phyloP scores from a whole-genome alignment of 2,888 invertebrate genomes.

The Sarcophaga rosellei region DNA sequence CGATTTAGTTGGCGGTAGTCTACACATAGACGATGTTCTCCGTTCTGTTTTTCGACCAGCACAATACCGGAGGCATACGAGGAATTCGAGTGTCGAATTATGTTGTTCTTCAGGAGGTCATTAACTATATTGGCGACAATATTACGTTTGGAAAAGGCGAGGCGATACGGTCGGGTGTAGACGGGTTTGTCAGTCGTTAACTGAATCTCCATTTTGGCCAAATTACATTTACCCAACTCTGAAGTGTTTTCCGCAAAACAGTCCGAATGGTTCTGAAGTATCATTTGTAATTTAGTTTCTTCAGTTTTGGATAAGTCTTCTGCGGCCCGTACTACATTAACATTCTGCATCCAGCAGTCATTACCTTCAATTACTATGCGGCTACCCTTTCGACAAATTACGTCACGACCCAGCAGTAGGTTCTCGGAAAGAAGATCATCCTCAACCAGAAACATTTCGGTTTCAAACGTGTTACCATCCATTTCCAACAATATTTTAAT shows the following conservation, averaged over 20 bases:
- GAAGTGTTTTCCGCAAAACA: slow-evolving; percentile 44
- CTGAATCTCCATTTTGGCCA: slow-evolving; percentile 60
- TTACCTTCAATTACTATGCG: no score
- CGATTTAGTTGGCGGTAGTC: slow-evolving; percentile 36
- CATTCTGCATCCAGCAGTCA: no score
- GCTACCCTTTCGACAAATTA: no score
- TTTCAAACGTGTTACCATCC: slow-evolving; percentile 8
- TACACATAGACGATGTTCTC: slow-evolving; percentile 57
- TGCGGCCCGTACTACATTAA: no score
- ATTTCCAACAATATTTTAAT: no score
- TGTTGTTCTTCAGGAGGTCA: slow-evolving; percentile 58
- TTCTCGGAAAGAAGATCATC: background rate
- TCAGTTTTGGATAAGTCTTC: background rate
- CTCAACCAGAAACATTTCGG: slow-evolving; percentile 24
- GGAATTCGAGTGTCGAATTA: slow-evolving; percentile 64
- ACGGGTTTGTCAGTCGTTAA: slow-evolving; percentile 32
- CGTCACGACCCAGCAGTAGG: no score
- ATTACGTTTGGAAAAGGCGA: slow-evolving; percentile 62
- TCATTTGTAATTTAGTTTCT: slow-evolving; percentile 5
- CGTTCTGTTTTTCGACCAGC: slow-evolving; percentile 68
- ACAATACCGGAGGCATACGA: slow-evolving; percentile 64
- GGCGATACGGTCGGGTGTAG: slow-evolving; percentile 61
- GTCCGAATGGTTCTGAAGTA: slow-evolving; percentile 22
- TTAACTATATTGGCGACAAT: slow-evolving; percentile 18
- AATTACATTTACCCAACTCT: slow-evolving; percentile 55